Evolutionary conservation across 2,113 vertebrate genomes (phyloP), one percentile per base, ranked within the genome.

Genomic region (Elaphurus davidianus): DNA sequence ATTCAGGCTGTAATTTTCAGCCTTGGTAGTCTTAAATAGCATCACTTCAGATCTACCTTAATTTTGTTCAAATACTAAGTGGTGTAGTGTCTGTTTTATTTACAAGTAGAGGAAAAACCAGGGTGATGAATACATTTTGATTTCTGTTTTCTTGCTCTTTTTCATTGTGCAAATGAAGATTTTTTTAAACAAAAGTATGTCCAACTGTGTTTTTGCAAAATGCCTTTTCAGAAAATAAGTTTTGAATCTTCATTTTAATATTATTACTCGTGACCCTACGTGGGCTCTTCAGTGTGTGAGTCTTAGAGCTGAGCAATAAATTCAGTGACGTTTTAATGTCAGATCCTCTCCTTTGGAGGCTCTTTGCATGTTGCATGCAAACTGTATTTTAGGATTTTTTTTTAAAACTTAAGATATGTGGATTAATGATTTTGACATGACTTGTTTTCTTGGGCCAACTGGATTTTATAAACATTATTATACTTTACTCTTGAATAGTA

Each of bases 241-340:
- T 96, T 81, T 91, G 55, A 96, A 62, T 92, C 83, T 95, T 95
- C 59, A 64, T 88, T 92, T 87, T 60, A 64, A 71, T 94, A 25
- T 2, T 55, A 28, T 89, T 89, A 84, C 67, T 57, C 91, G 12
- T 67, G 21, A 95, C 23, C 55, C n/a, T 90, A 2, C 12, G 1
- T 47, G 64, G 28, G 23, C 33, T 82, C 81, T 86, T 23, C 67
- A 87, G 52, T 50, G 28, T 90, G 17, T 54, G 15, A 89, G 21
- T 95, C 33, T 90, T 91, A 47, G 13, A 94, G 30, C 36, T 67
- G 23, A 90, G 7, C 14, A 90, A 28, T 84, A 82, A 90, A 87
- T 93, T 96, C 71, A 94, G 83, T 59, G 50, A 92, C n/a, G 96
- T 93, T 97, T 97, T 67, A 95, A 92, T 91, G n/a, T 87, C 62